A percentile compares a stretch with the other conserved stretches of the same genome.
Evolutionary conservation across 2,888 invertebrate species (phyloP).

Genomic region (Drosophila macrospina): DNA sequence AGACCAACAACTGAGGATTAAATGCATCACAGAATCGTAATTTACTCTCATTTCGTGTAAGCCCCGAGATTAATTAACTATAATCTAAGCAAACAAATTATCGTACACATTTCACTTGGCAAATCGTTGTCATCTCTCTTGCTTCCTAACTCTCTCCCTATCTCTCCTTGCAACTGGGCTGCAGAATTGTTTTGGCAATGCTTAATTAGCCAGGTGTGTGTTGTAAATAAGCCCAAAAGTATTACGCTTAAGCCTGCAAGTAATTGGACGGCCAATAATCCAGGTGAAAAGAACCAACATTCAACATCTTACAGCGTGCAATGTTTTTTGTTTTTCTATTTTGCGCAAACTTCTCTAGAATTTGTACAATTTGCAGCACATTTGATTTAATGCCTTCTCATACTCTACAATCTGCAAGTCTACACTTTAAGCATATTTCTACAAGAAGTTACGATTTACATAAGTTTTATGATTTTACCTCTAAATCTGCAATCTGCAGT

Average conservation of each 20-base stretch:
- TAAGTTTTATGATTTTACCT: too few species aligned
- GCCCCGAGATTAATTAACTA: slow-evolving; percentile 33
- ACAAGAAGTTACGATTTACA: too few species aligned
- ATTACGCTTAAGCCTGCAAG: slow-evolving; percentile 28
- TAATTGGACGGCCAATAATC: slow-evolving; percentile 21
- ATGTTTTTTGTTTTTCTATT: background rate
- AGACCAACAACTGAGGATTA: slow-evolving; percentile 12
- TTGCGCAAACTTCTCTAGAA: background rate
- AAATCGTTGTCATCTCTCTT: slow-evolving; percentile 1
- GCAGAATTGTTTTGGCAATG: slow-evolving; percentile 16
- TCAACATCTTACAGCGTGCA: background rate
- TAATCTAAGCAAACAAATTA: slow-evolving; percentile 30
- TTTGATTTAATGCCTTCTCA: background rate
- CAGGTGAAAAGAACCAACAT: background rate
- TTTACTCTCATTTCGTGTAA: slow-evolving; percentile 21
- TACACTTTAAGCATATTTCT: too few species aligned
- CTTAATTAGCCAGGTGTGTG: slow-evolving; percentile 45
- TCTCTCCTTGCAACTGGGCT: background rate
- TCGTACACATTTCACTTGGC: slow-evolving; percentile 1
- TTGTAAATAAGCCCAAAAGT: slow-evolving; percentile 15
- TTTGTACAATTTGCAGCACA: background rate
- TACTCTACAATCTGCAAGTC: too few species aligned
- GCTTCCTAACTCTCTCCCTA: too few species aligned
- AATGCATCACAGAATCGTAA: slow-evolving; percentile 20
- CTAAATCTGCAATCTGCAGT: too few species aligned